Evolutionary conservation across 2,797 vertebrate species (phyloP).

Genomic region (Bradypodion ventrale): DNA sequence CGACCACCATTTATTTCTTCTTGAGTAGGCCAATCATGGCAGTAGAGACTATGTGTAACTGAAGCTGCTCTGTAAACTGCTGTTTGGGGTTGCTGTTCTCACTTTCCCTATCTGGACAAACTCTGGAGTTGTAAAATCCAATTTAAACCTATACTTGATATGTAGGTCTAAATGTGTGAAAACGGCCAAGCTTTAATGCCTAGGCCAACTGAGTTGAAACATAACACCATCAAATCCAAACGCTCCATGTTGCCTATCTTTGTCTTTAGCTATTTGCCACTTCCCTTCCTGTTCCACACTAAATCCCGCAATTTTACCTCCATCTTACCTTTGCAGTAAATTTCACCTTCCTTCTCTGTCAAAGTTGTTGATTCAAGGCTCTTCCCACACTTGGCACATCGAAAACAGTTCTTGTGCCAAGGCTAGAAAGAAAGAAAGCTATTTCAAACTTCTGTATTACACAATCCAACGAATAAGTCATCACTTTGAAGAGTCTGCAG

Average conservation of each 20-base stretch:
- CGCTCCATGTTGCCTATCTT: too few relatives aligned
- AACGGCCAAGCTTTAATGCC: neutral
- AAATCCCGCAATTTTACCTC: neutral
- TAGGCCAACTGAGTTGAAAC: neutral
- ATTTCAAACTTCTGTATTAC: neutral
- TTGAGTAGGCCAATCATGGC: too few relatives aligned
- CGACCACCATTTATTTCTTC: too few relatives aligned
- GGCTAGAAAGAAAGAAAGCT: slow-evolving; percentile 72
- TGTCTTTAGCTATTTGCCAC: neutral
- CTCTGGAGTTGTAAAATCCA: too few relatives aligned
- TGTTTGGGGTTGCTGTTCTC: neutral
- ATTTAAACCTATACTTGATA: too few relatives aligned
- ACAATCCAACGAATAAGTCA: neutral
- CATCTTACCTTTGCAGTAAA: slow-evolving; percentile 94
- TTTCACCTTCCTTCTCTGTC: slow-evolving; percentile 95
- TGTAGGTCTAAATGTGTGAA: neutral
- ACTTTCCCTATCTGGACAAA: too few relatives aligned
- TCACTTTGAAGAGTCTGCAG: neutral
- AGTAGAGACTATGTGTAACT: neutral
- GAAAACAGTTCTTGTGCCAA: slow-evolving; percentile 96
- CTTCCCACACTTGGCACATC: slow-evolving; percentile 95
- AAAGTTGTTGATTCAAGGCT: slow-evolving; percentile 94
- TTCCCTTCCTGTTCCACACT: neutral
- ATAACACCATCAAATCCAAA: too few relatives aligned
- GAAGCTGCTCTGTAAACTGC: neutral